phyloP scores from a whole-genome alignment of 1,140 invertebrate species.

The Anadara kagoshimensis region DNA sequence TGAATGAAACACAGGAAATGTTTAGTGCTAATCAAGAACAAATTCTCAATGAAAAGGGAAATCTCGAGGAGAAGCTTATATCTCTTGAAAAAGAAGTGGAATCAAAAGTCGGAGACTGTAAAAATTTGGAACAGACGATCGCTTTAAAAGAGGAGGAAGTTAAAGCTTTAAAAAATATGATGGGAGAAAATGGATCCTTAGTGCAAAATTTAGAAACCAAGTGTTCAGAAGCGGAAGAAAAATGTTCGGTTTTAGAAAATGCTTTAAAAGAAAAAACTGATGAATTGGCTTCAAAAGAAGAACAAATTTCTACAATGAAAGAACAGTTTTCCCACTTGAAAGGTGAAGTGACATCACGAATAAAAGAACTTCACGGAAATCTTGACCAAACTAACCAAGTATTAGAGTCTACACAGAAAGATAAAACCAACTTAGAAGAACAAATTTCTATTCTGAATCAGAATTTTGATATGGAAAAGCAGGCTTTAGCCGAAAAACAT shows the following conservation, averaged over 20 bases:
- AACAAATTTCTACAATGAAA: constrained; percentile 28
- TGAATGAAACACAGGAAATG: constrained; percentile 48
- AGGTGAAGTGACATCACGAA: constrained; percentile 46
- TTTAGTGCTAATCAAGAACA: constrained; percentile 42
- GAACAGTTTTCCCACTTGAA: constrained; percentile 56
- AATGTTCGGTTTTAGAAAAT: constrained; percentile 26
- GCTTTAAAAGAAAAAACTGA: constrained; percentile 27
- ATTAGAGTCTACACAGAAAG: constrained; percentile 27
- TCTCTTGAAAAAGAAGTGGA: constrained; percentile 33
- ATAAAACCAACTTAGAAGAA: constrained; percentile 28
- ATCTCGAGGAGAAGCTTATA: constrained; percentile 39
- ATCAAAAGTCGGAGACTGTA: constrained; percentile 27
- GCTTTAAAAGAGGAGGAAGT: constrained; percentile 24
- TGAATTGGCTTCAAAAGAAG: constrained; percentile 39
- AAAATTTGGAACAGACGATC: constrained; percentile 38
- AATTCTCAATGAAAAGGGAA: constrained; percentile 44
- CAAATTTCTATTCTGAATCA: constrained; percentile 33
- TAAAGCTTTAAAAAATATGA: constrained; percentile 14
- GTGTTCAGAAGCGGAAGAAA: neutral
- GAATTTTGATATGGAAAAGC: constrained; percentile 31
- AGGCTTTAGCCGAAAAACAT: constrained; percentile 11
- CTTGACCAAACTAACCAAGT: constrained; percentile 39
- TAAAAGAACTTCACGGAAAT: constrained; percentile 54
- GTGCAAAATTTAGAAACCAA: constrained; percentile 6
- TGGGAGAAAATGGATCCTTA: constrained; percentile 15